Percentiles rank a stretch among this genome's conserved stretches.
Evolutionary conservation across 1,140 invertebrate genomes (phyloP).

Genomic region (Papilio aristodemus): DNA sequence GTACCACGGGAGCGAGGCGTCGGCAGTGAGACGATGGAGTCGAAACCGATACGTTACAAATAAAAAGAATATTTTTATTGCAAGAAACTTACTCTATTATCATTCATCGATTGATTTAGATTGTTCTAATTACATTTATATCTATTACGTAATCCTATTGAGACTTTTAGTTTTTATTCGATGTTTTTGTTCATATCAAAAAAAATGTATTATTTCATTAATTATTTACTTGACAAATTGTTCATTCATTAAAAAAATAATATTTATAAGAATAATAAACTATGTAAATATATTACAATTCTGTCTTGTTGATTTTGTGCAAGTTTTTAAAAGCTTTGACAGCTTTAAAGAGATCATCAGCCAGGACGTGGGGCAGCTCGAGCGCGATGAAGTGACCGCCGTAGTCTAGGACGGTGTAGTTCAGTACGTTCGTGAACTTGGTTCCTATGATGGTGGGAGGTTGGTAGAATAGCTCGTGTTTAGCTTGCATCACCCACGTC

Average conservation of each 20-base stretch:
- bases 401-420: constrained; percentile 76
- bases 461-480: constrained; percentile 82
- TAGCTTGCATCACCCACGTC: constrained; percentile 83
- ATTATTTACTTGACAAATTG: neutral
- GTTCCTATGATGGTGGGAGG: constrained; percentile 80
- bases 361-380: constrained; percentile 86
- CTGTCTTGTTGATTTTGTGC: neutral
- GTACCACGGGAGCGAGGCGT: too few species aligned
- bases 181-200: too few species aligned
- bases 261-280: neutral
- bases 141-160: too few species aligned
- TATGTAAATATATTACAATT: neutral
- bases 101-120: too few species aligned
- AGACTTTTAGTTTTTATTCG: too few species aligned
- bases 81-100: too few species aligned
- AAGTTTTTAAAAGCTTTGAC: constrained; percentile 25
- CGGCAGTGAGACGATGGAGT: too few species aligned
- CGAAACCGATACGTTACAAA: too few species aligned
- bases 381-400: constrained; percentile 94
- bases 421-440: constrained; percentile 83
- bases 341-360: constrained; percentile 80
- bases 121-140: too few species aligned
- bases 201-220: too few species aligned
- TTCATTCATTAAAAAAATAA: neutral
- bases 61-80: too few species aligned